Evolutionary conservation across 2,888 invertebrate species (phyloP).

Genomic region (Geophilus truncorum): DNA sequence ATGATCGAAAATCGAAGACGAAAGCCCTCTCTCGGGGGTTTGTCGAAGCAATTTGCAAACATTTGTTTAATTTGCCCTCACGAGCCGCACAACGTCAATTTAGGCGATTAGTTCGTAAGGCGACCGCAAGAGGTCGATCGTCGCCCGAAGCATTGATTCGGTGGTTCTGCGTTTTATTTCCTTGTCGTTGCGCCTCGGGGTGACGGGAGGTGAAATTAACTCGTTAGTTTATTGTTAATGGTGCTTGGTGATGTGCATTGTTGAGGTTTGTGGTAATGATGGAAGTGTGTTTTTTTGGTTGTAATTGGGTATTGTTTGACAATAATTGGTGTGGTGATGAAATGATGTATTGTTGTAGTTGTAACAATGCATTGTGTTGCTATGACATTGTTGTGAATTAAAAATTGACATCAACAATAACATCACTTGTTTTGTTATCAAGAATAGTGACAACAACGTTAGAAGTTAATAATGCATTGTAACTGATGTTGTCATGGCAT

Average conservation of each 20-base stretch:
- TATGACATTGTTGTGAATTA: no score
- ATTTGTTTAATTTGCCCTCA: slow-evolving; percentile 29
- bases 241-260: neutral
- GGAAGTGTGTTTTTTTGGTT: no score
- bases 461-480: no score
- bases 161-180: neutral
- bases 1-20: neutral
- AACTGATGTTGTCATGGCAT: no score
- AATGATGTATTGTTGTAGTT: no score
- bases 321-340: no score
- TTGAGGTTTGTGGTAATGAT: no score
- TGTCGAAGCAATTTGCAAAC: slow-evolving; percentile 28
- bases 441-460: no score
- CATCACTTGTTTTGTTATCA: no score
- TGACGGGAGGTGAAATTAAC: neutral
- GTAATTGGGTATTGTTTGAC: no score
- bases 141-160: neutral
- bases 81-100: slow-evolving; percentile 9
- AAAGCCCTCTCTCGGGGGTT: neutral
- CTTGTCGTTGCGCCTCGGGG: neutral
- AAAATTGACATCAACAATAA: no score
- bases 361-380: no score
- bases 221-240: neutral
- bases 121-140: slow-evolving; percentile 27
- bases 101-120: neutral